Evolutionary conservation across 2,113 vertebrate species (phyloP), one percentile per base, ranked within the genome.

Genomic region (Corydoras sp.): DNA sequence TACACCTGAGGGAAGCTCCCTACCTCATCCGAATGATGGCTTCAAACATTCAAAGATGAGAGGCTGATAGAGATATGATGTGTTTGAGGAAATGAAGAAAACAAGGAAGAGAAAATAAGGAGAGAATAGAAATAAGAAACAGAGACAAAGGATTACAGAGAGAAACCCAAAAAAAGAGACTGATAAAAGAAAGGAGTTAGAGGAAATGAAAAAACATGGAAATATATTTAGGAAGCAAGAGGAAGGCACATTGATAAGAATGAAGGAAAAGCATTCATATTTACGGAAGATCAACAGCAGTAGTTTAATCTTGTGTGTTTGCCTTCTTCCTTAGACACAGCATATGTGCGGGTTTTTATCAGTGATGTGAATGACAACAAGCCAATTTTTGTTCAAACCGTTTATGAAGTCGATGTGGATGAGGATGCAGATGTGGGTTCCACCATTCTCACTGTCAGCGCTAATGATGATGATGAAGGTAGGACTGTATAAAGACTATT

Each of bases 311-410:
- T 60, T 48, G 55, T 59, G 32, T 58, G 74, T 43, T 62, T 72
- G 54, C 76, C 79, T 65, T 76, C 71, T 9, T 80, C 81, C 66
- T 79, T 83, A 94, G 92, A 94, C 87, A 92, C 90, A 0, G 91
- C 91, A 24, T 92, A 92, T 2, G 91, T 93, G 76, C 90, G 85
- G 0, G 58, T 96, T 76, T 92, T 92, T 73, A 88, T 96, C 89
- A 94, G 89, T 0, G 93, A 95, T 3, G 88, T 94, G 75, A 94
- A 94, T 51, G 93, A 95, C 83, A 95, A 96, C 91, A 92, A 91
- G 84, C 92, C 93, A 0, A 68, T 86, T 10, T 97, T 93, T 59
- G 82, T 87, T 14, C 91, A 87, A 71, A 71, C 80, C 0, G 79
- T 88, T 59, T 94, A 94, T 64, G 89, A 93, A 81, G 90, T 91